A percentile compares a stretch with the other conserved stretches of the same genome.
Evolutionary conservation across 1,140 invertebrate species (phyloP).

Genomic region (Megalopta genalis): DNA sequence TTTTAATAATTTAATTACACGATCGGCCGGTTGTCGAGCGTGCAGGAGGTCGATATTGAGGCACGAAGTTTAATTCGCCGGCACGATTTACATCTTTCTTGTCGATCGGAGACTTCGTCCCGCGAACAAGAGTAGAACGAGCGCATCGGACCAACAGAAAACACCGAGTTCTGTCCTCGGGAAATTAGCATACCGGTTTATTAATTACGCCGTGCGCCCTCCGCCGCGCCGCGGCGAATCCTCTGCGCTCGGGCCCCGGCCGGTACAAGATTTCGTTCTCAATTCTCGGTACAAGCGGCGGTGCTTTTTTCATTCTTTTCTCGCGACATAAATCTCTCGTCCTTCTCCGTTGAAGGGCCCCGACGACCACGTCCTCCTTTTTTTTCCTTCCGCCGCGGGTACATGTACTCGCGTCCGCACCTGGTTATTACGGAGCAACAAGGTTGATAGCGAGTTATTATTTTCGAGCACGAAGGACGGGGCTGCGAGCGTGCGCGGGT

Average conservation of each 20-base stretch:
- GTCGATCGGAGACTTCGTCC: constrained; percentile 24
- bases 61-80: constrained; percentile 39
- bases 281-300: constrained; percentile 46
- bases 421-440: constrained; percentile 51
- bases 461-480: constrained; percentile 15
- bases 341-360: constrained; percentile 36
- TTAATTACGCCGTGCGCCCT: constrained; percentile 64
- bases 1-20: constrained; percentile 50
- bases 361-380: constrained; percentile 11
- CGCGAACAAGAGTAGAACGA: constrained; percentile 18
- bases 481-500: neutral
- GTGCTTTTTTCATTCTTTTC: constrained; percentile 40
- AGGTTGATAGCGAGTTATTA: constrained; percentile 54
- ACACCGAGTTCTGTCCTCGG: constrained; percentile 60
- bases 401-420: constrained; percentile 37
- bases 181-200: constrained; percentile 72
- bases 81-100: constrained; percentile 54
- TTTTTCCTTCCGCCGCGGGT: constrained; percentile 15
- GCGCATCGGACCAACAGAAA: constrained; percentile 54
- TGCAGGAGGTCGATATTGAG: constrained; percentile 29
- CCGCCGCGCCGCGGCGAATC: neutral
- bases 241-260: constrained; percentile 6
- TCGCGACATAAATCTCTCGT: constrained; percentile 57
- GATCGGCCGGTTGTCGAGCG: constrained; percentile 14
- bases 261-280: constrained; percentile 57